Conservation (phyloP, 2,888 invertebrate species). For the Hartigia nigra region DNA sequence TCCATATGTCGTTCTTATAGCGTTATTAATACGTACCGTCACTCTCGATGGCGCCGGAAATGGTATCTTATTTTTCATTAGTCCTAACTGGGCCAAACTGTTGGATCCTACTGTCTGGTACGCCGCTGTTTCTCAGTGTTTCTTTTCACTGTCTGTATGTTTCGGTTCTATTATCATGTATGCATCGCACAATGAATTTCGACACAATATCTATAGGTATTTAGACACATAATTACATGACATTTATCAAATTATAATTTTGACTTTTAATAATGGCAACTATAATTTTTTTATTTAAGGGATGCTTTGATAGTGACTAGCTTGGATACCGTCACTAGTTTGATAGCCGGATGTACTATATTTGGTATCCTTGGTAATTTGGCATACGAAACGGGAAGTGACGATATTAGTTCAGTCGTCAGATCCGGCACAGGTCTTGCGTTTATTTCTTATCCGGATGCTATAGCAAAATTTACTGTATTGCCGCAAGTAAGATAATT, state of each 20-base stretch:
- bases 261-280: background rate
- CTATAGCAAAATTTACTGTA: slow-evolving; percentile 78
- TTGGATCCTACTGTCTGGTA: slow-evolving; percentile 74
- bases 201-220: slow-evolving; percentile 72
- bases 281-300: slow-evolving; percentile 49
- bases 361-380: slow-evolving; percentile 87
- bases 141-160: slow-evolving; percentile 74
- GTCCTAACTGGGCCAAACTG: slow-evolving; percentile 75
- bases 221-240: background rate
- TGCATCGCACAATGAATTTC: slow-evolving; percentile 72
- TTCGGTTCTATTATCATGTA: slow-evolving; percentile 75
- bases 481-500: slow-evolving; percentile 76
- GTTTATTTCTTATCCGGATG: slow-evolving; percentile 87
- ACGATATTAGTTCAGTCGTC: slow-evolving; percentile 74
- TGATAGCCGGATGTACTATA: slow-evolving; percentile 84
- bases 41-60: slow-evolving; percentile 72
- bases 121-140: slow-evolving; percentile 74
- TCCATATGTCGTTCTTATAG: slow-evolving; percentile 73
- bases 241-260: background rate
- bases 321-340: slow-evolving; percentile 84
- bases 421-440: slow-evolving; percentile 84
- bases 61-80: slow-evolving; percentile 75
- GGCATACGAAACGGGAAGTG: slow-evolving; percentile 73
- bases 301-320: slow-evolving; percentile 86
- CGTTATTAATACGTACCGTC: slow-evolving; percentile 72